phyloP scores from a whole-genome alignment of 2,113 vertebrate genomes.

The Corydoras maculifer region DNA sequence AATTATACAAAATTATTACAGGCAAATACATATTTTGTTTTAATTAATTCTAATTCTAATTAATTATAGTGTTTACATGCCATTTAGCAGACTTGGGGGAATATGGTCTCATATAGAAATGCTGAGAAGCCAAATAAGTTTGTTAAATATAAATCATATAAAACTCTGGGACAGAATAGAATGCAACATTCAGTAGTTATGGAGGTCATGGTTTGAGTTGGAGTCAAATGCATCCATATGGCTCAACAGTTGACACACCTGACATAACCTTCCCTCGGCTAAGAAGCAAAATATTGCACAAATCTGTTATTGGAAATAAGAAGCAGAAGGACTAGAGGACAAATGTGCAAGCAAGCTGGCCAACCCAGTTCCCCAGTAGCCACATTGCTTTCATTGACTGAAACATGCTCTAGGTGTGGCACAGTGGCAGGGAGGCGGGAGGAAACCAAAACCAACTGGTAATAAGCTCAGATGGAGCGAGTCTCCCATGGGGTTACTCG shows the following conservation, averaged over 20 bases:
- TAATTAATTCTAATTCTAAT: too few relatives aligned
- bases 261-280: slow-evolving; percentile 22
- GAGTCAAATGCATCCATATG: slow-evolving; percentile 38
- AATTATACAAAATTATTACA: too few relatives aligned
- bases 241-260: neutral
- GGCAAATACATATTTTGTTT: too few relatives aligned
- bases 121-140: too few relatives aligned
- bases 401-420: slow-evolving; percentile 65
- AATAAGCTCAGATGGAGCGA: slow-evolving; percentile 53
- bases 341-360: slow-evolving; percentile 15
- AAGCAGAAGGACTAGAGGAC: slow-evolving; percentile 12
- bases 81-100: too few relatives aligned
- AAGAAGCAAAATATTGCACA: slow-evolving; percentile 6
- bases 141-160: too few relatives aligned
- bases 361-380: slow-evolving; percentile 33
- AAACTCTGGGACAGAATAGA: too few relatives aligned
- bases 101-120: too few relatives aligned
- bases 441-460: slow-evolving; percentile 67
- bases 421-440: slow-evolving; percentile 53
- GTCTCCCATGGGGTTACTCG: slow-evolving; percentile 45
- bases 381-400: slow-evolving; percentile 66
- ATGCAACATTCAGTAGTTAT: too few relatives aligned
- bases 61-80: too few relatives aligned
- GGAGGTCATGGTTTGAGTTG: slow-evolving; percentile 38
- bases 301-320: slow-evolving; percentile 14